Evolutionary conservation across 1,140 invertebrate genomes (phyloP), one percentile per base, ranked within the genome.

Genomic region (Ptiloglossa arizonensis): DNA sequence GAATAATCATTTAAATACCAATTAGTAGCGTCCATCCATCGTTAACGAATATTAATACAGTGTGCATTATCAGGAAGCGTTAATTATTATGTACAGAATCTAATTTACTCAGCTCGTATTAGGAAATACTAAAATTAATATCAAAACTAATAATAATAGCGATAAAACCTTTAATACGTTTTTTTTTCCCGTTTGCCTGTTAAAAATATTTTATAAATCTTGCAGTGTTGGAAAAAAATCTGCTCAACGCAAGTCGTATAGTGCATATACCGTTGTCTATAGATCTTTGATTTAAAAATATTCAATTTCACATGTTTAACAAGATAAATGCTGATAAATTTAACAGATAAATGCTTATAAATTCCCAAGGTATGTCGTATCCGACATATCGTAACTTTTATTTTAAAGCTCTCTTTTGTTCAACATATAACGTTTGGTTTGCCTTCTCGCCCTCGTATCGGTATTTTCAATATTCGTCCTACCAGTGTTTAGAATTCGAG

Each of bases 251-350:
- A 68, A 67, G 19, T 8, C 1, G n/a, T 54, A 67, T 38, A 54
- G 11, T 13, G 8, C 41, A 57, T 35, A 75, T 13, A 22, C 44
- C 67, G 57, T 75, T 59, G 63, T 75, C 64, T 59, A 69, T 27
- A 69, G n/a, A 13, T 59, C 41, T 38, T 38, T 24, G 22, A 5
- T 75, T 68, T 68, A 15, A 75, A 75, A 75, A 75, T 75, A 75
- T 69, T 75, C 46, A 6, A 75, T 46, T 75, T 69, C 64, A 75
- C 73, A 52, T 64, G n/a, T 69, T 59, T 32, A 68, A 75, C 64
- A 59, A 68, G 64, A 59, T 75, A 75, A 75, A 24, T 59, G 41
- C 64, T 59, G 41, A 67, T 5, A 69, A 57, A 59, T 75, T 75
- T 44, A 75, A 75, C 73, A 69, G 54, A 48, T 44, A 57, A 17